These are phyloP conservation scores for Leptinotarsa lineolata DNA, from an alignment of 1,140 invertebrate genomes.

Conservation along the genomic window DNA sequence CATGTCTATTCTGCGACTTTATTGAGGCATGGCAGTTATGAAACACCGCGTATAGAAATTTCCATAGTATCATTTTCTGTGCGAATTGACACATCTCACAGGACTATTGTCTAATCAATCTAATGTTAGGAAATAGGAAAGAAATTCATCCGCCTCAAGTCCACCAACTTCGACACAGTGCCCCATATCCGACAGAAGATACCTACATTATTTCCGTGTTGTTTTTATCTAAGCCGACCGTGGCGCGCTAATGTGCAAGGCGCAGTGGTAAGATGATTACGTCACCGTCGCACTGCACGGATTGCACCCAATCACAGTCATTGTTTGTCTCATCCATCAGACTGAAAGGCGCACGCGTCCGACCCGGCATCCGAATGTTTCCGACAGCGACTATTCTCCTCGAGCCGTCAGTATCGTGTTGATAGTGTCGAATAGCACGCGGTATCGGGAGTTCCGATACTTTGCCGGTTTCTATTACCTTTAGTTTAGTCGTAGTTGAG, in stretches of 20 bases:
- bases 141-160: not conserved
- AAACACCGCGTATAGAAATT: too few species aligned
- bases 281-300: constrained; percentile 55
- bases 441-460: constrained; percentile 66
- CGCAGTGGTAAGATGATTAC: constrained; percentile 41
- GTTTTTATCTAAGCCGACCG: constrained; percentile 22
- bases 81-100: too few species aligned
- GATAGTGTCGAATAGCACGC: constrained; percentile 70
- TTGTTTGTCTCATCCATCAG: constrained; percentile 51
- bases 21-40: too few species aligned
- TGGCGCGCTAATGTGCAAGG: constrained; percentile 29
- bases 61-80: too few species aligned
- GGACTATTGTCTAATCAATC: too few species aligned
- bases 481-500: constrained; percentile 68
- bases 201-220: constrained; percentile 33
- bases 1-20: too few species aligned
- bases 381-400: constrained; percentile 47
- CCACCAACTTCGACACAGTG: constrained; percentile 27
- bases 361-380: constrained; percentile 42
- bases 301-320: constrained; percentile 57
- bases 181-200: constrained; percentile 26
- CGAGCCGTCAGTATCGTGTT: constrained; percentile 68
- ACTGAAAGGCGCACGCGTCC: constrained; percentile 40
- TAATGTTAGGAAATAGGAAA: too few species aligned
- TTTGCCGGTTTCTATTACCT: constrained; percentile 64